phyloP scores from a whole-genome alignment of 2,113 vertebrate genomes.

The Motacilla tschutschensis region DNA sequence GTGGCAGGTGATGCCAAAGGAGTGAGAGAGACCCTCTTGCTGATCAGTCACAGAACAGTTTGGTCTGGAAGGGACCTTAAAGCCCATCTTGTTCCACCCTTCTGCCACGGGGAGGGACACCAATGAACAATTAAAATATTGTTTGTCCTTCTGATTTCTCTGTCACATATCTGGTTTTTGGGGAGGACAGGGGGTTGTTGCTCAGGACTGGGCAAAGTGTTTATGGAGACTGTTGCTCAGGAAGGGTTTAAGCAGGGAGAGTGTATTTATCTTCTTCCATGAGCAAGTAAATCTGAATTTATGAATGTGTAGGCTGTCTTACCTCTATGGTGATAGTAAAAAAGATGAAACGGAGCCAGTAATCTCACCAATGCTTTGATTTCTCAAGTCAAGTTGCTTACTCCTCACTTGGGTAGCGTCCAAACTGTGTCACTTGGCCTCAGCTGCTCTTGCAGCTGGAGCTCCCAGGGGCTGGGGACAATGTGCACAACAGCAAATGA shows the following conservation, averaged over 20 bases:
- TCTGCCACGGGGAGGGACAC: background rate
- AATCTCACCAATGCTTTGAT: constrained; percentile 4
- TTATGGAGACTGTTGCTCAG: background rate
- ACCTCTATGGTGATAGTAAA: background rate
- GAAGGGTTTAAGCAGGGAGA: background rate
- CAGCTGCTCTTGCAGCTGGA: background rate
- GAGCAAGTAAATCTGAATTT: background rate
- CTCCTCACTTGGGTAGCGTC: background rate
- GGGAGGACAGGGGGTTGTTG: background rate
- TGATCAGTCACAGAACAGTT: background rate
- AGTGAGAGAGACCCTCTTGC: background rate
- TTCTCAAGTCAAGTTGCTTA: background rate
- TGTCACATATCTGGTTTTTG: background rate
- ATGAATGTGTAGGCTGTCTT: background rate
- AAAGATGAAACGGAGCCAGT: background rate
- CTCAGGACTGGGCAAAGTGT: background rate
- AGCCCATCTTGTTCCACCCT: background rate
- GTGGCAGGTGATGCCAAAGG: background rate
- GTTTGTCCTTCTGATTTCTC: background rate
- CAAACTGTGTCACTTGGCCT: background rate
- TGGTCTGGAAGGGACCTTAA: background rate
- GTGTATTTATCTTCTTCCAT: background rate
- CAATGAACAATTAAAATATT: background rate
- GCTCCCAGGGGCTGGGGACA: background rate
- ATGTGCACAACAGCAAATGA: accelerated